These are phyloP conservation scores for Drosophila fuyamai DNA, from an alignment of 1,140 invertebrate species.

Conservation along the genomic window DNA sequence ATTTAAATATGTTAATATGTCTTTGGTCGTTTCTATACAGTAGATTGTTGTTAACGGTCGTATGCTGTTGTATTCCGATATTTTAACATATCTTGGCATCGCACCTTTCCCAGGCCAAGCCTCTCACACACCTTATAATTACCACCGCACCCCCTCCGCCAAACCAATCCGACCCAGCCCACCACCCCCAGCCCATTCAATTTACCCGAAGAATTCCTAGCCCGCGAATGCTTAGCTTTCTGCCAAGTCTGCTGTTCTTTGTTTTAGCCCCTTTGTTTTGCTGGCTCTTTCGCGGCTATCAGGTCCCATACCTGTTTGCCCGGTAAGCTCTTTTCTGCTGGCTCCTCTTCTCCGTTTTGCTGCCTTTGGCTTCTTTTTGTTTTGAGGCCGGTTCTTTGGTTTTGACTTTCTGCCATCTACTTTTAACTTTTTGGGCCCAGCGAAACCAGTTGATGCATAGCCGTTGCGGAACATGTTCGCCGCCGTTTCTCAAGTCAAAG, in stretches of 20 bases:
- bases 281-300: conserved; percentile 35
- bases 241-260: conserved; percentile 14
- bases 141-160: background rate
- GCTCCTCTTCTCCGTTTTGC: conserved; percentile 4
- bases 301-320: conserved; percentile 44
- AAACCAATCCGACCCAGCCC: background rate
- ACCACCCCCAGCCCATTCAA: background rate
- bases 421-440: conserved; percentile 37
- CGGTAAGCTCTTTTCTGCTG: conserved; percentile 29
- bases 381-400: conserved; percentile 50
- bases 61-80: conserved; percentile 4
- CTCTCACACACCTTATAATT: conserved; percentile 21
- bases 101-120: conserved; percentile 26
- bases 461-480: conserved; percentile 71
- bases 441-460: conserved; percentile 71
- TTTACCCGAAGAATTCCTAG: background rate
- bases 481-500: conserved; percentile 55
- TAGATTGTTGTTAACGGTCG: background rate
- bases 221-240: conserved; percentile 1
- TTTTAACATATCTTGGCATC: background rate
- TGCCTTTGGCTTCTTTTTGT: conserved; percentile 23
- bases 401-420: conserved; percentile 29
- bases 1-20: no score
- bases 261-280: conserved; percentile 37
- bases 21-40: conserved; percentile 1